Evolutionary conservation across 2,113 vertebrate species (phyloP), one percentile per base, ranked within the genome.

Genomic region (Myiopsitta monachus): DNA sequence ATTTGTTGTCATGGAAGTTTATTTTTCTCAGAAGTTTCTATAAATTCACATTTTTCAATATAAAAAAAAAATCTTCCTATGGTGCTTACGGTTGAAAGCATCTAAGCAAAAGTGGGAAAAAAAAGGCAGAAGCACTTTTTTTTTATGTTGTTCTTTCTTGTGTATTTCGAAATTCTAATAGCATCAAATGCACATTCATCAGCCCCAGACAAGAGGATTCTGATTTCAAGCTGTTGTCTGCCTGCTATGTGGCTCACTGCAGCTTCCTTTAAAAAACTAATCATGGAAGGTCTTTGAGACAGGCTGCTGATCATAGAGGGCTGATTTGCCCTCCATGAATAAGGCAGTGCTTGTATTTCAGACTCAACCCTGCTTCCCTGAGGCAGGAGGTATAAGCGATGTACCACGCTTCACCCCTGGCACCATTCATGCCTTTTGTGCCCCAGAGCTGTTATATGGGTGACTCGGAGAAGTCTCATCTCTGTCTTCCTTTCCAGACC

Each of bases 371-470:
- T 52, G 31, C 69, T 89, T 77, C 64, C 52, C 18, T 27, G 3
- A 4, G 46, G 17, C 21, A 11, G 33, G 15, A 54, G 63, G 28
- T 1, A 2, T 1, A 11, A 76, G 41, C 30, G 38, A 30, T 0
- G 11, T 30, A 4, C 59, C 14, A 22, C 0, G 1, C 13, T 28
- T 77, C 67, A 16, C 9, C 41, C 8, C 18, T 27, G 16, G 18
- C 5, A 9, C 41, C 1, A 0, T 22, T 28, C 26, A 8, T 1
- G 4, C 21, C 8, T 0, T 12, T 49, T 14, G 10, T 69, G 52
- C 61, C 62, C 52, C 52, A 73, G 9, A 68, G 14, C 6, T 4
- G 3, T 51, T 33, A 0, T 3, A 7, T 3, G 6, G 28, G 14
- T 19, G 33, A 36, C 51, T 6, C 1, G 2, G 27, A 28, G 46